Evolutionary conservation across 2,888 invertebrate species (phyloP), one percentile per base, ranked within the genome.

Genomic region (Lycophotia porphyrea): DNA sequence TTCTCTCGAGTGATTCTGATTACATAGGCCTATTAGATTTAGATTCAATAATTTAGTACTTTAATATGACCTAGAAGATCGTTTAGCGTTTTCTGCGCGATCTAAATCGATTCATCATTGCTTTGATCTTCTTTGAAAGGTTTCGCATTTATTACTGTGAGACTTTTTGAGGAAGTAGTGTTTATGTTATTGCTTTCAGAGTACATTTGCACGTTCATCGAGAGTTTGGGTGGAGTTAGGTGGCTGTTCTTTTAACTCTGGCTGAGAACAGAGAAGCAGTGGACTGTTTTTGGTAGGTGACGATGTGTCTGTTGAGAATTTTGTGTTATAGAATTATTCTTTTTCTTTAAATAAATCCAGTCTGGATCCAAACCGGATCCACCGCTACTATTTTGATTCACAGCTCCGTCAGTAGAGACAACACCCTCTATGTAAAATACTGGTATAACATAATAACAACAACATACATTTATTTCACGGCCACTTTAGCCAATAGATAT

Each of bases 111-210:
- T 72, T 61, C 55, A 64, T 42, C 44, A 67, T 36, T 72, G 63
- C 84, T 85, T 85, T 85, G 86, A 85, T 85, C 70, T 84, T 74
- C 36, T 80, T 70, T 74, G 70, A 78, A 78, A 68, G 75, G 77
- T 82, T 73, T 68, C 24, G 36, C 71, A 76, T 82, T 75, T 77
- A 71, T 73, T 76, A 66, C 69, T 72, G 44, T 67, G 49, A 80
- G 63, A 69, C 24, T 76, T 73, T 71, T 64, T 42, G 63, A 76
- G 66, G 74, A 75, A 80, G 58, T 49, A 13, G 13, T 73, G 52
- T 84, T 81, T 76, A 60, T 68, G 52, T 66, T 82, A 49, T 42
- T 72, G 31, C 8, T 78, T 44, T 52, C 49, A 31, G 76, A 70
- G 60, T 82, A 76, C 60, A 80, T 80, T 64, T 71, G 15, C 27